phyloP scores from a whole-genome alignment of 2,888 invertebrate species.

The Rhagonycha fulva region DNA sequence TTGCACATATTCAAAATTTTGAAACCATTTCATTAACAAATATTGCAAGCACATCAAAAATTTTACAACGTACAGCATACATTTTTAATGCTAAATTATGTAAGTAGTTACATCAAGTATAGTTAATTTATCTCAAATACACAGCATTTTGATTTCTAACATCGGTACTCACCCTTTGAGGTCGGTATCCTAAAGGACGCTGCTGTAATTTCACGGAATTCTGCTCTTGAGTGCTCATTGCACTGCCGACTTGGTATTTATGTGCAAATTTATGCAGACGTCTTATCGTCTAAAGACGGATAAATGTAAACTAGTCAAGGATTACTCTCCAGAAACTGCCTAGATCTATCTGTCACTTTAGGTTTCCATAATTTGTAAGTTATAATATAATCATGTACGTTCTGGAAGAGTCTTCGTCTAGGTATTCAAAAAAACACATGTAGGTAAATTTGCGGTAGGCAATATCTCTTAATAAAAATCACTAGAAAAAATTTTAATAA shows the following conservation, averaged over 20 bases:
- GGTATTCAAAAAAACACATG: no score
- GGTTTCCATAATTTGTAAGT: constrained; percentile 17
- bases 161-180: constrained; percentile 18
- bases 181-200: constrained; percentile 9
- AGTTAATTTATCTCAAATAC: neutral
- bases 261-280: constrained; percentile 33
- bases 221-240: constrained; percentile 27
- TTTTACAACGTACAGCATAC: neutral
- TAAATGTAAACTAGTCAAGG: constrained; percentile 30
- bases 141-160: constrained; percentile 11
- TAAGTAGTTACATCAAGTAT: neutral
- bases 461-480: no score
- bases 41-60: neutral
- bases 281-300: constrained; percentile 32
- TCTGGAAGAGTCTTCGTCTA: neutral
- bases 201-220: constrained; percentile 24
- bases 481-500: no score
- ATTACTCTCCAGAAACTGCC: constrained; percentile 20
- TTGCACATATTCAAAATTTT: neutral
- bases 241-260: constrained; percentile 27
- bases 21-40: neutral
- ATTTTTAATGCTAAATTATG: neutral
- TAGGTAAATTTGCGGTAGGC: no score
- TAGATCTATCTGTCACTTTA: constrained; percentile 17
- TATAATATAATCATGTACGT: neutral